Evolutionary conservation across 2,113 vertebrate species (phyloP), one percentile per base, ranked within the genome.

Genomic region (Halichoeres trimaculatus): DNA sequence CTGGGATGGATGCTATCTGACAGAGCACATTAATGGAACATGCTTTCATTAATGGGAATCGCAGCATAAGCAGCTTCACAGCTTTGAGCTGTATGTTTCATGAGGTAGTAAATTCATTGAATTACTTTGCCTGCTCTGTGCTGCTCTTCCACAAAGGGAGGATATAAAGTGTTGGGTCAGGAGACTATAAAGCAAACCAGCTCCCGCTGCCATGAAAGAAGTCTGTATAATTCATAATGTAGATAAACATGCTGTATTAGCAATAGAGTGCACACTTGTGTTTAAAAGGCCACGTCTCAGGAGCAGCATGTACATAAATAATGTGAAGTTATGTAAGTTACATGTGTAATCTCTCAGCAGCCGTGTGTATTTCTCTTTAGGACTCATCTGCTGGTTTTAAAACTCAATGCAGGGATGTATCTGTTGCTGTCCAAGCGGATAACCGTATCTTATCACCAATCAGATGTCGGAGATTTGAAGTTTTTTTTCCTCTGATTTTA

Each of bases 1-100:
- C 16, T 67, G 51, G 58, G 59, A 71, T 56, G 62, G 50, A 80
- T 86, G 78, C 85, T 81, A 78, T 82, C 88, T 76, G 80, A 78
- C 84, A 78, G 74, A 60, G 45, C 50, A 43, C 78, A 83, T 88
- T 89, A 88, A 87, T 80, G 61, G 63, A 70, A 88, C 86, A 72
- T 74, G 74, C 81, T 85, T 85, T 80, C 80, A 81, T 83, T 89
- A 84, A 76, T 88, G 74, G 24, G 68, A 79, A 70, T 66, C 79
- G 74, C 82, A 57, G 45, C 68, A 69, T 66, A 65, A 76, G 80
- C 76, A 67, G 50, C 51, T 84, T 88, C 65, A 80, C 72, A 60
- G 78, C 81, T 51, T 20, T 51, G 53, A 84, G 80, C 76, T 52
- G 40, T 85, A 34, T 85, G 60, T 83, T 80, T 85, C 66, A 70